Percentiles rank a stretch among this genome's conserved stretches.
Conservation (phyloP, 2,113 vertebrate genomes). For the Nipponia nippon region DNA sequence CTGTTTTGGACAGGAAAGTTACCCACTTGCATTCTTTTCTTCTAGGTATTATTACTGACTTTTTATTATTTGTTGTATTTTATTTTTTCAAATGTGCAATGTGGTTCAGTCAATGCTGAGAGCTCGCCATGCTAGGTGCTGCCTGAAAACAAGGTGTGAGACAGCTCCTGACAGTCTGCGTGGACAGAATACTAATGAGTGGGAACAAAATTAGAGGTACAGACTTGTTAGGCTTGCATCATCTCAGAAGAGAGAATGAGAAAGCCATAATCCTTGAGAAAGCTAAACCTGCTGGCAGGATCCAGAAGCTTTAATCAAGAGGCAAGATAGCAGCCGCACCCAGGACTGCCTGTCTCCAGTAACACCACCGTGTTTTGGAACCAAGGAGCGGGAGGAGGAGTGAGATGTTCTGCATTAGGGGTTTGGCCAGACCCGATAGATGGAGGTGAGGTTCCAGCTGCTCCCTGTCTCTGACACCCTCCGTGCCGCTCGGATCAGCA, state of each 20-base stretch:
- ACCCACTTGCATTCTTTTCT: neutral
- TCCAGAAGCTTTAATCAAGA: neutral
- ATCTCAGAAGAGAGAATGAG: neutral
- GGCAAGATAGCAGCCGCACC: neutral
- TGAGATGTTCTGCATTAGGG: neutral
- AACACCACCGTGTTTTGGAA: neutral
- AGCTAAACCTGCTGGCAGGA: neutral
- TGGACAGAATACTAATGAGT: neutral
- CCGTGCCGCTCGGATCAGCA: rapidly evolving
- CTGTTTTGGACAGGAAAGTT: neutral
- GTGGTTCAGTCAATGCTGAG: neutral
- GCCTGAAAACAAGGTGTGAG: neutral
- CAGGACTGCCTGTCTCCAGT: neutral
- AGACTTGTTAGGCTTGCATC: constrained; percentile 12
- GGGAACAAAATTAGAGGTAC: neutral
- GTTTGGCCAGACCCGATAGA: neutral
- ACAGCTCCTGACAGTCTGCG: neutral
- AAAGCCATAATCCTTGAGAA: constrained; percentile 7
- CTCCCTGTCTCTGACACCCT: neutral
- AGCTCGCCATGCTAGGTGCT: rapidly evolving
- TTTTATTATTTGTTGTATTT: neutral
- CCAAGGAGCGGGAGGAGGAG: neutral
- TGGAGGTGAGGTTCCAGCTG: neutral
- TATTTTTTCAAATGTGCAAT: rapidly evolving
- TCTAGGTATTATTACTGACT: neutral